Base-by-base conservation (phyloP, 2,888 invertebrate species). In the Amorpha juglandis region DNA sequence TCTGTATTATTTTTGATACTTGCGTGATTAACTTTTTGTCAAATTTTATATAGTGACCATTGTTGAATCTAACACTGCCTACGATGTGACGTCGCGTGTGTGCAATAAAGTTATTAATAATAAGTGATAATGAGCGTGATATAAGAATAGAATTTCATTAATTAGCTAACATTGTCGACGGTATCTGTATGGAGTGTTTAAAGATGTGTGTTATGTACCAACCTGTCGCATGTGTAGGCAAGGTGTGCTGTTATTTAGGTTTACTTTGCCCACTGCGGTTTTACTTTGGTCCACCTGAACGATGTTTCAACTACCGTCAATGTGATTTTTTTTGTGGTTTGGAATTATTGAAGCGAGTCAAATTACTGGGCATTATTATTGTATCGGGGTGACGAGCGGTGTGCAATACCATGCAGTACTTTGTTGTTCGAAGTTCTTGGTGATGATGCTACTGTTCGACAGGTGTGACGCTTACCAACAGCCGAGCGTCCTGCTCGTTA, bases 1-100 rank as follows among this genome's bases (percentile, higher is more conserved):
- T 81, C 76, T 71, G 81, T 82, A 45, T 87, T 88, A 88, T 88
- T 88, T 89, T 89, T 88, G 88, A 89, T 89, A 89, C 86, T 82
- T 85, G 88, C 86, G 82, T 84, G 83, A 83, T 82, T 82, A 81
- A 73, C 76, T 82, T 81, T 58, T 82, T 81, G 73, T 72, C 77
- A 78, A 79, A 74, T 78, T 77, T 79, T 74, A 76, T 81, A 78
- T 71, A 78, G 77, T 78, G 73, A 81, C 75, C 78, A 78, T 77
- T 80, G 75, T 79, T 81, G 72, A 74, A 79, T 74, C 76, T 75
- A 78, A 82, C 82, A 82, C 83, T 84, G 83, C 82, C 81, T 80
- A 73, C 69, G 66, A 74, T 77, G 78, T 76, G 77, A 79, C 80
- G 78, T 83, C 80, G 79, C 74, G 71, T 73, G 71, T 78, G 84